Percentiles rank a stretch among this genome's conserved stretches.
Conservation (phyloP, 2,113 vertebrate genomes). For the Octodon degus region DNA sequence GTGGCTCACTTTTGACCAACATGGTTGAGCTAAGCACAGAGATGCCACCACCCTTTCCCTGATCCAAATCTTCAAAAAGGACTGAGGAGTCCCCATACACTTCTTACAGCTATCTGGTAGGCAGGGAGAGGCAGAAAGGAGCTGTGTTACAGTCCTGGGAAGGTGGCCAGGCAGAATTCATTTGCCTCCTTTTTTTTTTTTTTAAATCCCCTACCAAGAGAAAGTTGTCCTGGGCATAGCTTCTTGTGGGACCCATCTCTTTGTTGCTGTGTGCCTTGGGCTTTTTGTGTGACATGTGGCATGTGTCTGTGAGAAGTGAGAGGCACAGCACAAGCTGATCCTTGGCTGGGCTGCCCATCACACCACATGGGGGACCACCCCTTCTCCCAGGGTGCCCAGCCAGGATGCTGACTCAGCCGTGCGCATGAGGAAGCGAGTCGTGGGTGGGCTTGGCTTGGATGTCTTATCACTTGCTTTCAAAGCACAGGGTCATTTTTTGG, state of each 20-base stretch:
- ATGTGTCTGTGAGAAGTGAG: conserved; percentile 38
- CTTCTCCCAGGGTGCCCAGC: not conserved
- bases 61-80: not conserved
- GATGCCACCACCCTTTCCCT: not conserved
- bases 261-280: not conserved
- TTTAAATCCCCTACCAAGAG: too few relatives aligned
- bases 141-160: not conserved
- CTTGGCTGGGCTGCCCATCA: conserved; percentile 19
- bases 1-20: not conserved
- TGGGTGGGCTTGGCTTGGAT: not conserved
- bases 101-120: not conserved
- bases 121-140: not conserved
- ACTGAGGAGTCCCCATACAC: not conserved
- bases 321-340: conserved; percentile 62
- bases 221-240: not conserved
- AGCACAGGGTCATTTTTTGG: not conserved
- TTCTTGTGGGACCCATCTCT: conserved; percentile 14
- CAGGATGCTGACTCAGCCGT: not conserved
- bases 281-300: conserved; percentile 55
- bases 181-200: not conserved
- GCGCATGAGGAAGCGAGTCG: not conserved
- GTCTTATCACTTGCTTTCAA: not conserved
- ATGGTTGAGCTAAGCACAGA: not conserved
- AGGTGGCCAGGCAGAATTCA: not conserved
- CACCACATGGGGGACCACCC: not conserved